These are phyloP conservation scores for Prietella phreatophila DNA, from an alignment of 2,113 vertebrate genomes.

Conservation along the genomic window DNA sequence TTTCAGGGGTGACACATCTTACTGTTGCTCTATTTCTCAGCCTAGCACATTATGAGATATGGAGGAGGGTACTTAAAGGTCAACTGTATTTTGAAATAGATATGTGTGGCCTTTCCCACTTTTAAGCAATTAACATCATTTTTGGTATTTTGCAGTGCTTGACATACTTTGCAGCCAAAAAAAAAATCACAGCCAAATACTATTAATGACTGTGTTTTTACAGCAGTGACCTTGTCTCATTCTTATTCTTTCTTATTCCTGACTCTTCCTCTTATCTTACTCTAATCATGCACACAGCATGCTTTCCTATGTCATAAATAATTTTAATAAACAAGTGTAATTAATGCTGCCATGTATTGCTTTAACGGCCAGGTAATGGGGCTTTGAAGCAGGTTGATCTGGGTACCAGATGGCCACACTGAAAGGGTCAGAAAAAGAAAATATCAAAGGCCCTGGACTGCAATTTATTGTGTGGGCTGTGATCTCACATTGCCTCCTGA, in stretches of 20 bases:
- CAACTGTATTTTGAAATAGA: slow-evolving; percentile 11
- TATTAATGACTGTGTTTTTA: neutral
- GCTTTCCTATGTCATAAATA: slow-evolving; percentile 25
- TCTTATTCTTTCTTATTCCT: neutral
- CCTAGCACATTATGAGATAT: neutral
- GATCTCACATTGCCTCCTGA: slow-evolving; percentile 39
- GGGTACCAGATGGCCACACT: slow-evolving; percentile 39
- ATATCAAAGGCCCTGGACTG: slow-evolving; percentile 38
- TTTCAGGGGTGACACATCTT: neutral
- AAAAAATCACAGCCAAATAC: neutral
- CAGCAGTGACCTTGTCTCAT: neutral
- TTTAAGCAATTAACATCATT: neutral
- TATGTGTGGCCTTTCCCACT: neutral
- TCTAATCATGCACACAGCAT: neutral
- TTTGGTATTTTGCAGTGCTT: neutral
- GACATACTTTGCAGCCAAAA: neutral
- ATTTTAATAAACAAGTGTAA: slow-evolving; percentile 29
- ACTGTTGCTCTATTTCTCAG: neutral
- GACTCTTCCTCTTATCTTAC: slow-evolving; percentile 2
- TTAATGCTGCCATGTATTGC: slow-evolving; percentile 16
- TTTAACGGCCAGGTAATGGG: slow-evolving; percentile 6
- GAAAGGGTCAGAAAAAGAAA: slow-evolving; percentile 39
- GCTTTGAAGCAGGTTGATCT: slow-evolving; percentile 44
- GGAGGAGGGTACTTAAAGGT: slow-evolving; percentile 1
- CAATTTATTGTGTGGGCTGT: slow-evolving; percentile 44